Conservation (phyloP, 2,888 invertebrate species). For the Philonicus albiceps region DNA sequence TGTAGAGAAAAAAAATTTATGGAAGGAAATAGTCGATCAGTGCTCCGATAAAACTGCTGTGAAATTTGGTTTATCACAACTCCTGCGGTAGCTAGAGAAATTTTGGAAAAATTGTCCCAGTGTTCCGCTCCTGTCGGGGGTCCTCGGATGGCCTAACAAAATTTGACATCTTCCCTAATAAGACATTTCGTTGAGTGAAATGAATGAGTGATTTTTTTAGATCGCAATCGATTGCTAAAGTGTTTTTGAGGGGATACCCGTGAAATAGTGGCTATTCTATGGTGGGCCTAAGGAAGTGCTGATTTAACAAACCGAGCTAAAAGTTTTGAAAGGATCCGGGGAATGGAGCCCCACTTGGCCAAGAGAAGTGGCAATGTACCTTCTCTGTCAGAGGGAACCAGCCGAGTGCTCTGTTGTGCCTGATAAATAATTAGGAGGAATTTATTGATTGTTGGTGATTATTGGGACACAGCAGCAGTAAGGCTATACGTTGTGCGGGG, state of each 20-base stretch:
- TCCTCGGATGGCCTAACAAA: not conserved
- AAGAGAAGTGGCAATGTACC: not conserved
- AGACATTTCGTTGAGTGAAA: not conserved
- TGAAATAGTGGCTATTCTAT: not conserved
- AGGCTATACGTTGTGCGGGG: not conserved
- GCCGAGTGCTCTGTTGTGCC: not conserved
- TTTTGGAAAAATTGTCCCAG: not conserved
- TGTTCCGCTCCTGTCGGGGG: not conserved
- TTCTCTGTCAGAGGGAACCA: not conserved
- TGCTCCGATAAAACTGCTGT: not conserved
- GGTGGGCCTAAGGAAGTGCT: not conserved
- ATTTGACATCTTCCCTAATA: conserved; percentile 11
- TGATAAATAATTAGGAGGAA: not conserved
- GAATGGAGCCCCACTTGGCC: not conserved
- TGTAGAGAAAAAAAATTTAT: not conserved
- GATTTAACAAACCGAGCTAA: not conserved
- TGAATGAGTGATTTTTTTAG: not conserved
- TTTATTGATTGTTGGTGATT: not conserved
- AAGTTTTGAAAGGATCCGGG: not conserved
- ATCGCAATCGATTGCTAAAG: not conserved
- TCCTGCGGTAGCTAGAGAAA: not conserved
- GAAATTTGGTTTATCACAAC: not conserved
- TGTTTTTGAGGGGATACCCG: not conserved
- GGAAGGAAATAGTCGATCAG: not conserved
- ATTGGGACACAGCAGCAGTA: not conserved